A percentile compares a stretch with the other conserved stretches of the same genome.
phyloP scores from a whole-genome alignment of 2,888 invertebrate species.

The Scaptomyza parva region DNA sequence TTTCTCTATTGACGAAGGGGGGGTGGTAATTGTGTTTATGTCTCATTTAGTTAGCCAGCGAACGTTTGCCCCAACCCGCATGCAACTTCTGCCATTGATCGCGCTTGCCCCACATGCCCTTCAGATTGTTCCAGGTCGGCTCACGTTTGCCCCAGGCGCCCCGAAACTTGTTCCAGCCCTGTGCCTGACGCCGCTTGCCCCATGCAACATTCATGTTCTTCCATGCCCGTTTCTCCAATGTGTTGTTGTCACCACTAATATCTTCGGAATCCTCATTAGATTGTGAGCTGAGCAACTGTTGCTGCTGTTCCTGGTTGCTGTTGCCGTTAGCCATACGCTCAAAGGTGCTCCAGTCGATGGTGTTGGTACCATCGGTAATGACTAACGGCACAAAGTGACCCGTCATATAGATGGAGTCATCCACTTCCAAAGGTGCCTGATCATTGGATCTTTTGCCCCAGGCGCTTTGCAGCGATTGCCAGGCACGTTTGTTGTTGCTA shows the following conservation, averaged over 20 bases:
- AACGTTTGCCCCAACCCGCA: slow-evolving; percentile 85
- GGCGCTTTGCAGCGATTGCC: slow-evolving; percentile 89
- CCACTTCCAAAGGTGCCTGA: slow-evolving; percentile 35
- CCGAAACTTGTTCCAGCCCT: slow-evolving; percentile 87
- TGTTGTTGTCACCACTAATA: slow-evolving; percentile 33
- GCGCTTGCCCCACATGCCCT: slow-evolving; percentile 92
- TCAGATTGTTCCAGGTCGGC: slow-evolving; percentile 91
- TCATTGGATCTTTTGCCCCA: slow-evolving; percentile 88
- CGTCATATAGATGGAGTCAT: slow-evolving; percentile 63
- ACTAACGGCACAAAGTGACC: slow-evolving; percentile 66
- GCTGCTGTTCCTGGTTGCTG: slow-evolving; percentile 44
- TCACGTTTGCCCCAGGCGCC: slow-evolving; percentile 92
- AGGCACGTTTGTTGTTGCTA: slow-evolving; percentile 85
- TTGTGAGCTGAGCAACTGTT: slow-evolving; percentile 38
- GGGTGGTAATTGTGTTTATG: neutral
- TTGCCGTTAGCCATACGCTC: slow-evolving; percentile 65
- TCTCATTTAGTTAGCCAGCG: slow-evolving; percentile 61
- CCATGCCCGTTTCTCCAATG: slow-evolving; percentile 88
- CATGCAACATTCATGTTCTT: slow-evolving; percentile 89
- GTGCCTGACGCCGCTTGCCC: slow-evolving; percentile 88
- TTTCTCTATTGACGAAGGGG: slow-evolving; percentile 21
- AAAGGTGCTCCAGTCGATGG: slow-evolving; percentile 73
- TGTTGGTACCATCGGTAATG: slow-evolving; percentile 67
- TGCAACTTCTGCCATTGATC: slow-evolving; percentile 84
- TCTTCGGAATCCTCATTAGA: slow-evolving; percentile 64